Percentiles rank a stretch among this genome's conserved stretches.
These are phyloP conservation scores for Zhuqinia jingwanae DNA, from an alignment of 2,888 invertebrate species.

Conservation along the genomic window DNA sequence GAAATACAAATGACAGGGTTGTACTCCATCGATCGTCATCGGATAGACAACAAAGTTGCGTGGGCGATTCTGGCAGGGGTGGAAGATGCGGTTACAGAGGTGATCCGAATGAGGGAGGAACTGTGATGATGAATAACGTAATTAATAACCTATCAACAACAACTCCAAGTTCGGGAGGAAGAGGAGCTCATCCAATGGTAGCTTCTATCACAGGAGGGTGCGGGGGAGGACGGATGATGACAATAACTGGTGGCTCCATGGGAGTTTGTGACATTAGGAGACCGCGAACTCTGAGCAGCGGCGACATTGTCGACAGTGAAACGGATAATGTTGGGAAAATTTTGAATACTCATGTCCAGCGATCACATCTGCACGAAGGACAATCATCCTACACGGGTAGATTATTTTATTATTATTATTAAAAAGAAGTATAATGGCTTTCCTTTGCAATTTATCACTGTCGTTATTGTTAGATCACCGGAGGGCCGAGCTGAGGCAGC, in stretches of 20 bases:
- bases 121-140: slow-evolving; percentile 36
- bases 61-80: no score
- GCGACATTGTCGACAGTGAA: background rate
- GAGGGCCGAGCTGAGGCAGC: no score
- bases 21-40: slow-evolving; percentile 49
- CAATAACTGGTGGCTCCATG: background rate
- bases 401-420: no score
- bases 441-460: no score
- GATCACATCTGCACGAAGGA: background rate
- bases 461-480: no score
- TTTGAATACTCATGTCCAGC: slow-evolving; percentile 26
- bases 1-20: background rate
- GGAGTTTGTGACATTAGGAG: background rate
- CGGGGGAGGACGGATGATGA: no score
- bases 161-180: background rate
- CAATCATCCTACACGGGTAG: no score
- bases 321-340: slow-evolving; percentile 30
- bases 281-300: background rate
- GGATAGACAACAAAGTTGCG: slow-evolving; percentile 19
- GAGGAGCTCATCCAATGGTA: background rate
- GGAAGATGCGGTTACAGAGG: background rate
- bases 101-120: background rate
- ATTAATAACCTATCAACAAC: slow-evolving; percentile 41
- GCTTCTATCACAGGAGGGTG: background rate
- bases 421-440: no score